Evolutionary conservation across 2,888 invertebrate species (phyloP).

Genomic region (Beris morrisii): DNA sequence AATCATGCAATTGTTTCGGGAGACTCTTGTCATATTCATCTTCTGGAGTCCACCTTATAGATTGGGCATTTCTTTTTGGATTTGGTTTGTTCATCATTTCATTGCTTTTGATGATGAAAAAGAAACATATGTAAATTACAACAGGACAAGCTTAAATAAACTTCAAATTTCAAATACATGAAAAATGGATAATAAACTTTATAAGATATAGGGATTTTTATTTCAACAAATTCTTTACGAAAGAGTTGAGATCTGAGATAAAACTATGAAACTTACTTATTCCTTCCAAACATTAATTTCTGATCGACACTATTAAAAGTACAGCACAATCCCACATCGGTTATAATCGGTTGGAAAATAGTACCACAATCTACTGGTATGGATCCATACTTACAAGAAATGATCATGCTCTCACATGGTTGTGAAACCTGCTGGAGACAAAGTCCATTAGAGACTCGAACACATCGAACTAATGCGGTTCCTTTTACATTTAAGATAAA

Average conservation of each 20-base stretch:
- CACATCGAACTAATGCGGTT: neutral
- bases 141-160: too few species aligned
- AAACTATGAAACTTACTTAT: constrained; percentile 57
- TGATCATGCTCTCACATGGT: constrained; percentile 71
- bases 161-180: too few species aligned
- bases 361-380: constrained; percentile 63
- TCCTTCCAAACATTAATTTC: constrained; percentile 66
- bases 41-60: too few species aligned
- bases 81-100: neutral
- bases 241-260: neutral
- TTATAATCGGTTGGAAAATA: constrained; percentile 72
- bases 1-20: too few species aligned
- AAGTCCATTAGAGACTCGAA: neutral
- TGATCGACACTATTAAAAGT: constrained; percentile 77
- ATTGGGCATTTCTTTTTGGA: too few species aligned
- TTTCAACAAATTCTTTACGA: too few species aligned
- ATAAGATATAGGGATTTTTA: too few species aligned
- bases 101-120: too few species aligned
- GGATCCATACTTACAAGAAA: constrained; percentile 69
- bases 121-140: too few species aligned
- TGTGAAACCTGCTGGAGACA: constrained; percentile 65
- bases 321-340: constrained; percentile 84
- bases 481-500: constrained; percentile 10
- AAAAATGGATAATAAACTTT: too few species aligned
- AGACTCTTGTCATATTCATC: too few species aligned